Evolutionary conservation across 1,140 invertebrate genomes (phyloP), one percentile per base, ranked within the genome.

Genomic region (Zaprionus vittiger): DNA sequence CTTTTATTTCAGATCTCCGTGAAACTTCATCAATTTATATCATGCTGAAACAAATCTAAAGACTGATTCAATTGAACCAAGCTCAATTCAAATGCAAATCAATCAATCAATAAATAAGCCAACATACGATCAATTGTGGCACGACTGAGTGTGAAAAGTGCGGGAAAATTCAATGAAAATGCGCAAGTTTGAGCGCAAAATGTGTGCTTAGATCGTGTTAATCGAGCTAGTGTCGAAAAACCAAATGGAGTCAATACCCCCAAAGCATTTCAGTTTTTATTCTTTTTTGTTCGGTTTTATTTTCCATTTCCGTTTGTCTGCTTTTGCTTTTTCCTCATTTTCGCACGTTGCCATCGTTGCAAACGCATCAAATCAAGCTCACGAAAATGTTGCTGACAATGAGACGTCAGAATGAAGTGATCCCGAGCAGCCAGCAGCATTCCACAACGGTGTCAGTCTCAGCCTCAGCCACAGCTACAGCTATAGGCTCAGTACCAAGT

Each of bases 301-400:
- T 20, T 47, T 75, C 72, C 34, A 15, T 72, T 62, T 69, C 15
- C 22, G 52, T 47, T 61, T 38, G 38, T 37, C 38, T 37, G 4
- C 3, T 38, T 4, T 3, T 38, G 38, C 5, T 41, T 26, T 56
- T 44, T 4, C 54, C 71, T 73, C 57, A 7, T 64, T 63, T 47
- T 63, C 67, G 37, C 54, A 57, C 57, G 63, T 64, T 57, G 63
- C 28, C 44, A 60, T 60, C 52, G 66, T 56, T 60, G 62, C 20
- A 34, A 56, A 67, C 56, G 66, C 55, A 54, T 49, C 52, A 41
- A n/a, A 5, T 38, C 65, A 74, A 56, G 74, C 72, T 66, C 64
- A 62, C 77, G 76, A 93, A 92, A 91, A 93, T 93, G 91, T 92
- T 93, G 92, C 92, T 93, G 91, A 93, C 92, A 87, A 93, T 93